Base-by-base conservation (phyloP, 1,140 invertebrate species). In the Propsilocerus akamusi region DNA sequence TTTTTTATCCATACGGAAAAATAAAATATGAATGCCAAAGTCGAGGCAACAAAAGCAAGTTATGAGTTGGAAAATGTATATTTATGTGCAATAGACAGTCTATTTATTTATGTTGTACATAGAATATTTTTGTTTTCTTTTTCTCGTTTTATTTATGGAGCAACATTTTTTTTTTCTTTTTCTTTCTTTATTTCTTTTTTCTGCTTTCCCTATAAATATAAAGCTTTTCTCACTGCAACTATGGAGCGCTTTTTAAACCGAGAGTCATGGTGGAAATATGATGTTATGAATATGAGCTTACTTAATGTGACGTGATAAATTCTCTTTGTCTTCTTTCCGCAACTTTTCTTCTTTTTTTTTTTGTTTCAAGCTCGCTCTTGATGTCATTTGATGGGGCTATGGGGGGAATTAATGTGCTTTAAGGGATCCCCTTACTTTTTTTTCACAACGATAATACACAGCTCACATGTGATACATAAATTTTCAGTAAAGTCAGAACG, bases 231-330 rank as follows among this genome's bases (percentile, higher is more conserved):
- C 28, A 10, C 28, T 30, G 11, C 14, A 30, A 30, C 28, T 12
- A n/a, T n/a, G n/a, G n/a, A 30, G 14, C 14, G 28, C 28, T 30
- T 30, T 30, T 30, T n/a, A 10, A 12, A 30, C 28, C 14, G 11
- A 12, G 28, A 30, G 14, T 30, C 11, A 30, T 30, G 34, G 14
- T 17, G 14, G 17, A 20, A 41, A n/a, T 7, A 41, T 41, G 6
- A 17, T 20, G 17, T 20, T 20, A 20, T 41, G 14, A 41, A 41
- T 41, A 41, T 20, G 34, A 20, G 22, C 34, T 20, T 20, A 41
- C 22, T 41, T 20, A 41, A 41, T 41, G 34, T 41, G 34, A 41
- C 34, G 22, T 41, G 34, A 41, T 41, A 41, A 41, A 41, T 41
- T 41, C 22, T 17, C 34, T 41, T 14, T 41, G 12, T 41, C 17